Evolutionary conservation across 2,888 invertebrate genomes (phyloP).

Genomic region (Drosophila lutescens): DNA sequence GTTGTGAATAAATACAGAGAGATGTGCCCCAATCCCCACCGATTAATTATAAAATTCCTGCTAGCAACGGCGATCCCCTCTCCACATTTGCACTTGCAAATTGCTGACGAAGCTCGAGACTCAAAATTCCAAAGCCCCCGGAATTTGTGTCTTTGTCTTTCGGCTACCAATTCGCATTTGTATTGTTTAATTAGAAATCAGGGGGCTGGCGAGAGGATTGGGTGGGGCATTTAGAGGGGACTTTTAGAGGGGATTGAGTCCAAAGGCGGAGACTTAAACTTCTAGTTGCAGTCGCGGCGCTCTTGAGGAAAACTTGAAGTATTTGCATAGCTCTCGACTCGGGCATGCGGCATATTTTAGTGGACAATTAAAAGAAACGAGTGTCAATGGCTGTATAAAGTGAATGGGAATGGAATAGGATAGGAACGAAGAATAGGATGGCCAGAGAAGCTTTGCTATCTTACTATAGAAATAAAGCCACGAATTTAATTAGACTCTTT

Average conservation of each 20-base stretch:
- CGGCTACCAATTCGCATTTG: conserved; percentile 46
- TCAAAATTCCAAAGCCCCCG: conserved; percentile 26
- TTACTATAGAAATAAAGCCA: not conserved
- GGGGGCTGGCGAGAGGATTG: not conserved
- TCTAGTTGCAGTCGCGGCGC: conserved; percentile 46
- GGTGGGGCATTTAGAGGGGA: not conserved
- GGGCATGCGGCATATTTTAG: conserved; percentile 52
- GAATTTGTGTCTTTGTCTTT: conserved; percentile 39
- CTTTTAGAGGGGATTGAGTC: not conserved
- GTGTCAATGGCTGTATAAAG: conserved; percentile 30
- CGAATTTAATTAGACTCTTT: not conserved
- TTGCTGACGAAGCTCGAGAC: conserved; percentile 51
- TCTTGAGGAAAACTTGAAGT: conserved; percentile 57
- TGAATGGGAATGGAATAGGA: conserved; percentile 19
- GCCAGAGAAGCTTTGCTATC: conserved; percentile 1
- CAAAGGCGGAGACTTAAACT: not conserved
- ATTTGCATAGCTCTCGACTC: conserved; percentile 69
- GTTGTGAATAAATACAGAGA: conserved; percentile 66
- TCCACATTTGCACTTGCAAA: conserved; percentile 65
- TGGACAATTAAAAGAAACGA: conserved; percentile 61
- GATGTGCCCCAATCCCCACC: conserved; percentile 35
- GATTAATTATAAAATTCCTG: conserved; percentile 77
- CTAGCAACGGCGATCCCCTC: not conserved
- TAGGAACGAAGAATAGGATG: too few relatives aligned
- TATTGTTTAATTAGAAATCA: conserved; percentile 56